Evolutionary conservation across 2,113 vertebrate genomes (phyloP).

Genomic region (Syrrhaptes paradoxus): DNA sequence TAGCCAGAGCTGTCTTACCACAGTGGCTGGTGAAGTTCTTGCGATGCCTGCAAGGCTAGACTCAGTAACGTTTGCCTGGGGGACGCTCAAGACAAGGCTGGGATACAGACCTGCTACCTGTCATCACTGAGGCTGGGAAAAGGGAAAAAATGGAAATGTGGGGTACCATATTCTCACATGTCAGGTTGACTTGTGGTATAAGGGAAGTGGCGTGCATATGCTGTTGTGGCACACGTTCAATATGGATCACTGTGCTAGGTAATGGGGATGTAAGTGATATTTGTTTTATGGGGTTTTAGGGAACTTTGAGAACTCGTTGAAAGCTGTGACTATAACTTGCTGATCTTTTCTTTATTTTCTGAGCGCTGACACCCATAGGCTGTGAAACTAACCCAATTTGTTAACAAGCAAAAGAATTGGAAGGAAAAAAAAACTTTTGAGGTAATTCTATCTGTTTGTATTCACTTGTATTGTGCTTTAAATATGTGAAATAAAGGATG

Average conservation of each 20-base stretch:
- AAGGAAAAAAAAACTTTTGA: not conserved
- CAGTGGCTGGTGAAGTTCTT: not conserved
- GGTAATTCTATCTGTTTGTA: not conserved
- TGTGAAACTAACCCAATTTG: not conserved
- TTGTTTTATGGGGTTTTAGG: not conserved
- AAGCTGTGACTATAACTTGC: not conserved
- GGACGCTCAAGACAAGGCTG: not conserved
- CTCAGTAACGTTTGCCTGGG: not conserved
- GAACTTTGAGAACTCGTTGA: slow-evolving; percentile 7
- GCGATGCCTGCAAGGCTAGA: rapidly evolving
- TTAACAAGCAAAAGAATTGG: not conserved
- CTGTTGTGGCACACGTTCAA: not conserved
- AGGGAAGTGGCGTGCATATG: not conserved
- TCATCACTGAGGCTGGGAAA: not conserved
- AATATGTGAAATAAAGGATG: not conserved
- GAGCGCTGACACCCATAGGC: not conserved
- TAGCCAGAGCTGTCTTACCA: not conserved
- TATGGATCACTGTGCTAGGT: not conserved
- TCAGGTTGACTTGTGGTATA: not conserved
- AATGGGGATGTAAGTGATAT: not conserved
- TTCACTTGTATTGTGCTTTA: not conserved
- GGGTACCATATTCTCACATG: not conserved
- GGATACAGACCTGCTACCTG: not conserved
- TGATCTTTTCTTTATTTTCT: slow-evolving; percentile 9
- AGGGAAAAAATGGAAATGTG: not conserved